Evolutionary conservation across 2,113 vertebrate species (phyloP), one percentile per base, ranked within the genome.

Genomic region (Phodopus roborovskii): DNA sequence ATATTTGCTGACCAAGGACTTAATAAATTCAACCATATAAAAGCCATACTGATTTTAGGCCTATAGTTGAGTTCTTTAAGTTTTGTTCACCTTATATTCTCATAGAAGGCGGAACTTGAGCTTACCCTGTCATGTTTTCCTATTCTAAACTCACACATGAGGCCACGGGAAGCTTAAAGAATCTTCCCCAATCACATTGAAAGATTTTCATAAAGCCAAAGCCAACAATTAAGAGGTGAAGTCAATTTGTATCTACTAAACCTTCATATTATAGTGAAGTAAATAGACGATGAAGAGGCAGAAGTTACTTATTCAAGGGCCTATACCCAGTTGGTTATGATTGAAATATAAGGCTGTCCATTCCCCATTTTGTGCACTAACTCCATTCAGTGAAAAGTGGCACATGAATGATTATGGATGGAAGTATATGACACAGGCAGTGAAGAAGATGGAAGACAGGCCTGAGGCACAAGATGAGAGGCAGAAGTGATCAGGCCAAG

Each of bases 11-110:
- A 87, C 24, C 26, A 74, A 90, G 28, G 6, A 3, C 17, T 94
- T 88, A 71, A 89, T 91, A 19, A 97, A 89, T 87, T 93, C 24
- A 53, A 94, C 66, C 91, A 90, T 28, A n/a, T 86, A 74, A 92
- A 95, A 56, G 56, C 42, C 5, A 68, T 64, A 20, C 3, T 79
- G 15, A 91, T 13, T 48, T 36, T 73, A 89, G 42, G 13, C 85
- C 17, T 74, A 15, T 6, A 64, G 71, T 75, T 88, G 17, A 36
- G 10, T 73, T 50, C 60, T 92, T 94, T 53, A 87, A 87, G 9
- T 16, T 89, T 78, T 73, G 81, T 94, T 81, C 30, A 74, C 30
- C 53, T 73, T 91, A 6, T 0, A 85, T 88, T 91, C 28, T 90
- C 28, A 66, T 8, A 90, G 77, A 90, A 93, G 15, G 10, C 70